phyloP scores from a whole-genome alignment of 2,797 vertebrate species.

The Antrozous pallidus region DNA sequence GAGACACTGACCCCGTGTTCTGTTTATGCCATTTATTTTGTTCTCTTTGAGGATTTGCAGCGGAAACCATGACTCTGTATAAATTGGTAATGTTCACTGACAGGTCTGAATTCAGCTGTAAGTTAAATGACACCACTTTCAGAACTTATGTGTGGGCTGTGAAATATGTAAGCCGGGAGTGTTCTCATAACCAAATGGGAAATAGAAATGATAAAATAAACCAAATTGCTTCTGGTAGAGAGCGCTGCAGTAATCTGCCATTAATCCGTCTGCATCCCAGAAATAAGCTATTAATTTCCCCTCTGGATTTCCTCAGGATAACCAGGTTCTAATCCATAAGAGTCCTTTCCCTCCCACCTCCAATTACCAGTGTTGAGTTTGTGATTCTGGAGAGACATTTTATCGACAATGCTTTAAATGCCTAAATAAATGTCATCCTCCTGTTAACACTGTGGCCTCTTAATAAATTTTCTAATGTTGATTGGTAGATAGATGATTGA shows the following conservation, averaged over 20 bases:
- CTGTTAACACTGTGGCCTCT: not conserved
- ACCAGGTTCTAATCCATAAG: not conserved
- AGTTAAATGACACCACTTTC: conserved; percentile 46
- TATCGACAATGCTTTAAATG: not conserved
- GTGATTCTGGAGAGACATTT: not conserved
- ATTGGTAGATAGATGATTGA: not conserved
- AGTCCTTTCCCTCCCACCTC: not conserved
- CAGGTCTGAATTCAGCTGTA: conserved; percentile 36
- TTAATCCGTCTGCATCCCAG: not conserved
- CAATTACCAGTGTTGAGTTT: not conserved
- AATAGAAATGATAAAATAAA: conserved; percentile 45
- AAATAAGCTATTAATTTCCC: not conserved
- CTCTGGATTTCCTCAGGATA: conserved; percentile 19
- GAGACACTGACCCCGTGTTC: not conserved
- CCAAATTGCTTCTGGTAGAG: not conserved
- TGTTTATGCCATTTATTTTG: not conserved
- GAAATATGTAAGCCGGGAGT: conserved; percentile 46
- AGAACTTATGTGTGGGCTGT: not conserved
- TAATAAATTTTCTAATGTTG: not conserved
- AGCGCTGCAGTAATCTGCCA: not conserved
- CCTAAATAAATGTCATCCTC: not conserved
- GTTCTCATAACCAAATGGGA: conserved; percentile 47
- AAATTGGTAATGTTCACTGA: not conserved
- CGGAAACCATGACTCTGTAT: conserved; percentile 21
- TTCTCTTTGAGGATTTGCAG: conserved; percentile 32